Base-by-base conservation (phyloP, 2,888 invertebrate species). In the Cephus spinipes region DNA sequence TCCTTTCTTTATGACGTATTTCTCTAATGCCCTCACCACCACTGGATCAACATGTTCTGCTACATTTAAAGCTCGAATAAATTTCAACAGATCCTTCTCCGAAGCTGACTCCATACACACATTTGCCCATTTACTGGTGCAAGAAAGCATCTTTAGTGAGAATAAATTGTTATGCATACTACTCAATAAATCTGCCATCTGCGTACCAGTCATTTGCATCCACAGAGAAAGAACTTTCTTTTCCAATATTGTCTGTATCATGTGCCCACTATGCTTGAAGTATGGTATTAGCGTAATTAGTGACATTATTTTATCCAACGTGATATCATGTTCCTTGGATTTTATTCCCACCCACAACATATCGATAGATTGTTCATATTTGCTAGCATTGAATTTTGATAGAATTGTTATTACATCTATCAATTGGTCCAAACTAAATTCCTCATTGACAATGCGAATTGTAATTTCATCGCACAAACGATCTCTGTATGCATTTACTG, bases 341-440 rank as follows among this genome's bases (percentile, higher is more conserved):
- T 80, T 93, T 84, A 96, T 93, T 12, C 95, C 95, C 79, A 94
- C 92, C 95, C 95, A 96, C 69, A 95, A 89, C 87, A 94, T 94
- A 83, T 96, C 95, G 79, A 94, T 92, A 12, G 92, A 92, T 34
- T 93, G 92, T 35, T 92, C 90, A 88, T 93, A 93, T 80, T 92
- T 92, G 6, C 89, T 85, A 81, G 93, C 92, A 73, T 89, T 93
- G 85, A 93, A 93, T 76, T 90, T 90, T 23, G 93, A 92, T 55
- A 95, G 91, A 83, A 93, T 93, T 68, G 90, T 91, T n/a, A 94
- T 92, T 80, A 94, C 93, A 76, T 93, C 92, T 87, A 95, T 94
- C 11, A 95, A 89, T 83, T 96, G 94, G 23, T 92, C 90, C 9
- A 96, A 85, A 32, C 91, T 90, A 73, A 95, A 91, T 79, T 93